Conservation (phyloP, 2,113 vertebrate genomes). For the Mola mola region DNA sequence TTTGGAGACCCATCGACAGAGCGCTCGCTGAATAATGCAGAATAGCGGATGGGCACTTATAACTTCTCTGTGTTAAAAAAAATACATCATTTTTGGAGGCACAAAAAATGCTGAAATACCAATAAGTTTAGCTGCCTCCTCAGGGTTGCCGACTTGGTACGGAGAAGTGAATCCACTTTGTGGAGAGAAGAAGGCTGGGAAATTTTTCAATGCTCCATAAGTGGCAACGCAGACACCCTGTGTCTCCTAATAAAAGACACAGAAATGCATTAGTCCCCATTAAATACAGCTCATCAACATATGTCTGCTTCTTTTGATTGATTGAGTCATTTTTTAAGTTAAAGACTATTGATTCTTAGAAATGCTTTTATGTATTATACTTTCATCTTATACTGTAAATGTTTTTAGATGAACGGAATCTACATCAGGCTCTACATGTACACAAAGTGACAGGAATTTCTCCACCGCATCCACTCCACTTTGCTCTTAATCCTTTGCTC, state of each 20-base stretch:
- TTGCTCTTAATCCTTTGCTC: no score
- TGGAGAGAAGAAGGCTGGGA: conserved; percentile 89
- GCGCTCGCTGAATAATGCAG: conserved; percentile 68
- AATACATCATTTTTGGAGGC: not conserved
- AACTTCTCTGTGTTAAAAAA: not conserved
- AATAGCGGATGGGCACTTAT: not conserved
- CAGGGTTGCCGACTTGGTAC: conserved; percentile 78
- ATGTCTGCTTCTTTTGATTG: no score
- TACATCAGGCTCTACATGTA: no score
- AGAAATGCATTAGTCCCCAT: no score
- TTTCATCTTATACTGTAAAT: no score
- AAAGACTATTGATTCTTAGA: no score
- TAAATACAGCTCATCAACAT: no score
- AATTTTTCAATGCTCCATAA: conserved; percentile 84
- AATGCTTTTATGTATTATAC: no score
- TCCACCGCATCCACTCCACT: no score
- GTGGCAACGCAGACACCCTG: conserved; percentile 90
- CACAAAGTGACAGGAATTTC: no score
- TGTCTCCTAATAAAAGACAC: conserved; percentile 83
- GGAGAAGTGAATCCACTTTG: conserved; percentile 87
- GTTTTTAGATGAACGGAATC: no score
- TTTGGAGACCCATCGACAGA: conserved; percentile 83
- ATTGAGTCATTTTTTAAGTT: no score
- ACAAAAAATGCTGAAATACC: conserved; percentile 71
- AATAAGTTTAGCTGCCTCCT: conserved; percentile 88